These are phyloP conservation scores for Drosophila nebulosa DNA, from an alignment of 1,140 invertebrate species.

Conservation along the genomic window DNA sequence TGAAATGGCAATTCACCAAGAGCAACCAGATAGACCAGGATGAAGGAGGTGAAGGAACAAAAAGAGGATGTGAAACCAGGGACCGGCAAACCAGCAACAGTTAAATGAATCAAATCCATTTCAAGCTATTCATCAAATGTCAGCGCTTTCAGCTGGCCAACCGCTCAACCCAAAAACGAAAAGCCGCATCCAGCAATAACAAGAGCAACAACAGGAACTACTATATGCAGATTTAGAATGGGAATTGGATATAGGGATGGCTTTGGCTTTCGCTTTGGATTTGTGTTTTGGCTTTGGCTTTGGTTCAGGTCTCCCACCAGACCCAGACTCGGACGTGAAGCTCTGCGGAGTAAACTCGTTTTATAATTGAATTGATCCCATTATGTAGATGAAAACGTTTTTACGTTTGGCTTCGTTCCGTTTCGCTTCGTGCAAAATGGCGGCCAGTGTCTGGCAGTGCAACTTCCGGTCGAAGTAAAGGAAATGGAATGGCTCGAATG, in stretches of 20 bases:
- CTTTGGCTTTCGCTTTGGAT: conserved; percentile 36
- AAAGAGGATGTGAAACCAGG: conserved; percentile 16
- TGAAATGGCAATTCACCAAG: conserved; percentile 21
- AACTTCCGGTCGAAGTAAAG: conserved; percentile 48
- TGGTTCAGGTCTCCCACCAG: conserved; percentile 33
- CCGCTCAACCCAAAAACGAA: conserved; percentile 21
- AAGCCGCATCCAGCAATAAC: conserved; percentile 37
- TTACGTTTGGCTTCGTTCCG: conserved; percentile 56
- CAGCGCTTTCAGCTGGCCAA: conserved; percentile 50
- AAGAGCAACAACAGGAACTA: conserved; percentile 11
- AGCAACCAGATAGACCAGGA: background rate
- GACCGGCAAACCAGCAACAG: conserved; percentile 46
- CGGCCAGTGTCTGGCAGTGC: conserved; percentile 50
- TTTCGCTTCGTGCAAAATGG: conserved; percentile 64
- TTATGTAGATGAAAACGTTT: conserved; percentile 77
- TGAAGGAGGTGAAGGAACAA: background rate
- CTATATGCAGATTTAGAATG: conserved; percentile 35
- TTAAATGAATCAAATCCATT: conserved; percentile 77
- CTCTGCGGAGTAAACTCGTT: conserved; percentile 56
- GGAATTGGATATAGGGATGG: conserved; percentile 43
- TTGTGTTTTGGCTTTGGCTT: conserved; percentile 26
- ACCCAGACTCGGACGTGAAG: background rate
- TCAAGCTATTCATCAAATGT: conserved; percentile 73
- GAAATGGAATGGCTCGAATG: background rate
- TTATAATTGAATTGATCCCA: conserved; percentile 78